Conservation (phyloP, 2,888 invertebrate species). For the Spisula solida region DNA sequence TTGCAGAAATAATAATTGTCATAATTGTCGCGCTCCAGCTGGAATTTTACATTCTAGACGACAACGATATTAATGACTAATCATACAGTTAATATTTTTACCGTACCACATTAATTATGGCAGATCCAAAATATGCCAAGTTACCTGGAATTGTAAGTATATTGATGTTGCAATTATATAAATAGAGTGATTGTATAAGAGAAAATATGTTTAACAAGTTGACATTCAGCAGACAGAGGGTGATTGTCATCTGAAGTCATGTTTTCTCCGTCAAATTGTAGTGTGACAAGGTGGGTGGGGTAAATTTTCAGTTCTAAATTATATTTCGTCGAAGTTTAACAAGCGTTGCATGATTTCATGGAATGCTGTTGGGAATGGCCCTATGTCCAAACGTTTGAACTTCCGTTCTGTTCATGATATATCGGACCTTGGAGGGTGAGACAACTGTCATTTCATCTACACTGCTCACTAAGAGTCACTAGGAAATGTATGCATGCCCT, state of each 20-base stretch:
- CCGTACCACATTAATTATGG: conserved; percentile 74
- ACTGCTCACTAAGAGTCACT: too few relatives aligned
- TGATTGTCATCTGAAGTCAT: not conserved
- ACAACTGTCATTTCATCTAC: too few relatives aligned
- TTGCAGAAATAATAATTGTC: too few relatives aligned
- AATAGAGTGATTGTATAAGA: not conserved
- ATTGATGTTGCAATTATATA: not conserved
- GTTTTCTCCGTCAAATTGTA: not conserved
- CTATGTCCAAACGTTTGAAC: too few relatives aligned
- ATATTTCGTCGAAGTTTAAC: too few relatives aligned
- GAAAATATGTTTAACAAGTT: not conserved
- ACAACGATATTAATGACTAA: conserved; percentile 38
- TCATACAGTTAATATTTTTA: conserved; percentile 11
- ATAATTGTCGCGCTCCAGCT: too few relatives aligned
- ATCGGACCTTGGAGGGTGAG: too few relatives aligned
- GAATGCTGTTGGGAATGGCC: not conserved
- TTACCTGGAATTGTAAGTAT: conserved; percentile 83
- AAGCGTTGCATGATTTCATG: too few relatives aligned
- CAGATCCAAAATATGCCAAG: conserved; percentile 85
- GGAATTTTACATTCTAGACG: conserved; percentile 4
- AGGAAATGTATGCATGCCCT: too few relatives aligned
- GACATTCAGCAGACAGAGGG: not conserved
- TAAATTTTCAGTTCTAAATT: conserved; percentile 6
- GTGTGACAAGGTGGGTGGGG: conserved; percentile 36
- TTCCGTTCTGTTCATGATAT: too few relatives aligned